Percentiles rank a stretch among this genome's conserved stretches.
These are phyloP conservation scores for Netelia melanura DNA, from an alignment of 2,888 invertebrate species.

Conservation along the genomic window DNA sequence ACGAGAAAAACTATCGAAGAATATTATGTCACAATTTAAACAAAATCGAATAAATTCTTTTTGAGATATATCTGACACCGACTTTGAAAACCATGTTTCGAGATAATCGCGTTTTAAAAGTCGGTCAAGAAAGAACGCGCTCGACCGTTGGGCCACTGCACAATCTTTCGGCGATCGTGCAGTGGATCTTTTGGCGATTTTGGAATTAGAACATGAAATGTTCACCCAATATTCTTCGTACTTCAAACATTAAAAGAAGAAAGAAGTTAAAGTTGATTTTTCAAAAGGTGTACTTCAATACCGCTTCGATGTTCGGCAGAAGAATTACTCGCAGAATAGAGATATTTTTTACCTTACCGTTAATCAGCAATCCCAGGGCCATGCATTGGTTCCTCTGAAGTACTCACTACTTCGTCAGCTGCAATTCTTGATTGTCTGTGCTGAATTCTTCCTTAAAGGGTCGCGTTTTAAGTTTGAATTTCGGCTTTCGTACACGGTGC, in stretches of 20 bases:
- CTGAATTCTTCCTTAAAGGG: constrained; percentile 47
- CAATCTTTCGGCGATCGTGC: not conserved
- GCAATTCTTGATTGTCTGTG: constrained; percentile 4
- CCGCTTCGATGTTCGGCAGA: too few species aligned
- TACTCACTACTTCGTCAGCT: not conserved
- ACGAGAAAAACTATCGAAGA: constrained; percentile 18
- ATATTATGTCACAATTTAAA: constrained; percentile 8
- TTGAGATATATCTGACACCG: not conserved
- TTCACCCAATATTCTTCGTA: constrained; percentile 17
- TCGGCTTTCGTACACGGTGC: constrained; percentile 29
- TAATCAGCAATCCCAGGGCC: constrained; percentile 23
- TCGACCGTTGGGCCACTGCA: not conserved
- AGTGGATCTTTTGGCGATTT: not conserved
- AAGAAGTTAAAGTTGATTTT: constrained; percentile 5
- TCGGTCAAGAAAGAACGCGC: not conserved
- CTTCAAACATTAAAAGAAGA: not conserved
- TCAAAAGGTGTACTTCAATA: not conserved
- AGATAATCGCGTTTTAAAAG: not conserved
- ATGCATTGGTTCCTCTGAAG: not conserved
- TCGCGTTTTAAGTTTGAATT: constrained; percentile 26
- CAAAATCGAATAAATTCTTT: constrained; percentile 1
- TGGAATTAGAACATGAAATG: not conserved
- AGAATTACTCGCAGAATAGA: not conserved
- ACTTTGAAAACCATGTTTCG: constrained; percentile 13
- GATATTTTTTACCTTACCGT: not conserved